Conservation (phyloP, 2,888 invertebrate genomes). For the Pseudolycoriella hygida region DNA sequence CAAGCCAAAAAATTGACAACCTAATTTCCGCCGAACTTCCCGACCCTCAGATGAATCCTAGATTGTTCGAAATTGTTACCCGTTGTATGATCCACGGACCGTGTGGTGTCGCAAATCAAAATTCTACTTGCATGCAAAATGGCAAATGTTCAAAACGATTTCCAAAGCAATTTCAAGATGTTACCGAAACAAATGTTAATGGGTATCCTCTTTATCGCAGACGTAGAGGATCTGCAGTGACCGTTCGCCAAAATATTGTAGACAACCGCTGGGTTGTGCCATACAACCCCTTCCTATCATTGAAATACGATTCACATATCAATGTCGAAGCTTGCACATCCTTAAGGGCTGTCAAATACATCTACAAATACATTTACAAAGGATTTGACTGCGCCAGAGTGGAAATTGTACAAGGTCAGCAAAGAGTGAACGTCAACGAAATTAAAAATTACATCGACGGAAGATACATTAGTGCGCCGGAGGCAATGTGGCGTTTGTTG, state of each 20-base stretch:
- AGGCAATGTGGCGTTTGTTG: constrained; percentile 12
- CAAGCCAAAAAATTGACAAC: constrained; percentile 10
- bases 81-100: constrained; percentile 21
- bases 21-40: constrained; percentile 14
- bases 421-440: constrained; percentile 12
- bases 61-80: constrained; percentile 15
- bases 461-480: constrained; percentile 13
- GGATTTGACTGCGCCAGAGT: constrained; percentile 11
- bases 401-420: constrained; percentile 5
- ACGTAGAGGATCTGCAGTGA: constrained; percentile 12
- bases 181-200: constrained; percentile 17
- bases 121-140: constrained; percentile 23
- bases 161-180: constrained; percentile 13
- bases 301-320: constrained; percentile 1
- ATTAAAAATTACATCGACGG: constrained; percentile 12
- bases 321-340: constrained; percentile 4
- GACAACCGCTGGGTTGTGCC: constrained; percentile 23
- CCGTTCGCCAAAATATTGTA: constrained; percentile 9
- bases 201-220: constrained; percentile 19
- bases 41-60: constrained; percentile 15
- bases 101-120: constrained; percentile 17
- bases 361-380: constrained; percentile 12
- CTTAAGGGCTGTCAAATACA: constrained; percentile 1
- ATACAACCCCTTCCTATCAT: constrained; percentile 7
- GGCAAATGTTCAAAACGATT: constrained; percentile 19